Base-by-base conservation (phyloP, 1,140 invertebrate genomes). In the Paracyclopina nana region DNA sequence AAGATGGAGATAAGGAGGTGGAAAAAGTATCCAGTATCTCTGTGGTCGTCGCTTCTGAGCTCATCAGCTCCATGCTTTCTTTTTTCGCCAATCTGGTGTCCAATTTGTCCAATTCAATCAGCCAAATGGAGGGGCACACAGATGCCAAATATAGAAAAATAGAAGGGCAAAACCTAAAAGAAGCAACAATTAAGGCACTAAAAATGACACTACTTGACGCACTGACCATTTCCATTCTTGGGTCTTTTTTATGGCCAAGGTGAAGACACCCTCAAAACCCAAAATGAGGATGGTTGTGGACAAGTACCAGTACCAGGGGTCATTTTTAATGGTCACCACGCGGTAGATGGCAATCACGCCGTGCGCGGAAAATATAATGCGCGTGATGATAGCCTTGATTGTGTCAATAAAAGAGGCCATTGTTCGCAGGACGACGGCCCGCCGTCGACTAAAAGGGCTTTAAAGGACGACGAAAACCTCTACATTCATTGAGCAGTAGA, bases 41-140 rank as follows among this genome's bases (percentile, higher is more conserved):
- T n/a, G n/a, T n/a, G n/a, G n/a, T n/a, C n/a, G n/a, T n/a, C n/a
- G n/a, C n/a, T n/a, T n/a, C 12, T 45, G 43, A 45, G 2, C 4
- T 45, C 43, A 22, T 18, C 24, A 3, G 25, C 43, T 4, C 25
- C 18, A 24, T 44, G 18, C 18, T 14, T 22, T 44, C 18, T 22
- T 44, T 9, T 44, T 44, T 22, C 4, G 25, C 12, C 16, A 51
- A 22, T 28, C 76, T 60, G 20, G 72, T 69, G 49, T 80, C 78
- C 4, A 83, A 76, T 63, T 83, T 82, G 58, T 84, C 79, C 45
- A 86, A 64, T 62, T 86, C 81, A 41, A 86, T 61, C 1, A 85
- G 67, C 81, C 81, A 84, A 61, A 84, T 84, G n/a, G 53, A 29
- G 6, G 53, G 53, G 6, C 49, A 52, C 1, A 54, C 53, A 27